These are phyloP conservation scores for Zygaena filipendulae DNA, from an alignment of 2,888 invertebrate species.

Conservation along the genomic window DNA sequence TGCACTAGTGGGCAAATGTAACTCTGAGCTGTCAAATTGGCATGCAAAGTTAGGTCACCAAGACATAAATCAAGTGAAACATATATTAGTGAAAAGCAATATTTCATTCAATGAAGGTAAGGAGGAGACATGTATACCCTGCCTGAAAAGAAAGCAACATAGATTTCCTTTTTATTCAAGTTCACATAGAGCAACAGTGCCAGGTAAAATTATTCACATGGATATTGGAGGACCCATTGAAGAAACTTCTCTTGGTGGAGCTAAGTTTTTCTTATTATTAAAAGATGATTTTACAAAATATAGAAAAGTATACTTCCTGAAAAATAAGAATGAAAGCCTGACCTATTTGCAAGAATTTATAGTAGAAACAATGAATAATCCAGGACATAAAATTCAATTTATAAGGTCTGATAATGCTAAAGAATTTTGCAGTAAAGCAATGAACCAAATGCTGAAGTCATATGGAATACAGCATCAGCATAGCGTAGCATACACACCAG, in stretches of 20 bases:
- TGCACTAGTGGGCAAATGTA: no score
- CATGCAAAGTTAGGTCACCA: no score
- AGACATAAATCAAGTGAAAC: no score
- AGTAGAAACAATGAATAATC: slow-evolving; percentile 15
- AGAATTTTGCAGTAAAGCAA: slow-evolving; percentile 18
- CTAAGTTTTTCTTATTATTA: slow-evolving; percentile 11
- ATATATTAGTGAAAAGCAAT: no score
- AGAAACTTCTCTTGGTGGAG: slow-evolving; percentile 12
- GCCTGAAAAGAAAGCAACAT: slow-evolving; percentile 15
- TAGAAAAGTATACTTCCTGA: slow-evolving; percentile 13
- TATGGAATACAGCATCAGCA: slow-evolving; percentile 20
- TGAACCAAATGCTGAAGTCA: slow-evolving; percentile 12
- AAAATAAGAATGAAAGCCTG: slow-evolving; percentile 11
- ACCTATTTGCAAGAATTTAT: slow-evolving; percentile 9
- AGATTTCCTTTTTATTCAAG: slow-evolving; percentile 8
- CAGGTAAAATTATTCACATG: slow-evolving; percentile 12
- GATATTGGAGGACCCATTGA: slow-evolving; percentile 13
- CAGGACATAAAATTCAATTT: slow-evolving; percentile 16
- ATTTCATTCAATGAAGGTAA: slow-evolving; percentile 4
- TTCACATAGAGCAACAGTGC: slow-evolving; percentile 2
- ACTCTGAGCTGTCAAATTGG: no score
- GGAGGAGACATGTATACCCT: slow-evolving; percentile 6
- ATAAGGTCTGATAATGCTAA: slow-evolving; percentile 20
- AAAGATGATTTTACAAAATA: slow-evolving; percentile 14
- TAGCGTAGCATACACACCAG: slow-evolving; percentile 22